phyloP scores from a whole-genome alignment of 2,888 invertebrate genomes.

The Coelinius sp. region DNA sequence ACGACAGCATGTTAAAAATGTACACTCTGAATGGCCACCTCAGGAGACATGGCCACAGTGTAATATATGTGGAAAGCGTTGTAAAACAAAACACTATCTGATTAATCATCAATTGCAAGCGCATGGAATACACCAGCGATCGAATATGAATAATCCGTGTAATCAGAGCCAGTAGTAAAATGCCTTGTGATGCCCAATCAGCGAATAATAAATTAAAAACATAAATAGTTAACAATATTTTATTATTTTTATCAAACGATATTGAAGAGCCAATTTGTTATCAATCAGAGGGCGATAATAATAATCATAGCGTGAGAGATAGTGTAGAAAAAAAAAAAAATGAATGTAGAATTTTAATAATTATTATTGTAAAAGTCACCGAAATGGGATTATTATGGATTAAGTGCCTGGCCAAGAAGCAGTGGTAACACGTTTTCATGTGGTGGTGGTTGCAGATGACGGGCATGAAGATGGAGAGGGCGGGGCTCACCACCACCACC shows the following conservation, averaged over 20 bases:
- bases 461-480: conserved; percentile 66
- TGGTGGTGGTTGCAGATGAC: conserved; percentile 70
- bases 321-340: background rate
- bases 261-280: background rate
- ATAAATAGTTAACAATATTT: conserved; percentile 12
- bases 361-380: background rate
- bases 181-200: conserved; percentile 43
- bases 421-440: conserved; percentile 19
- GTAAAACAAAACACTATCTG: conserved; percentile 84
- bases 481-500: conserved; percentile 69
- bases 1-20: conserved; percentile 83
- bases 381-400: conserved; percentile 6
- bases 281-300: too few relatives aligned
- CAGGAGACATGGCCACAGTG: conserved; percentile 82
- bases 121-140: conserved; percentile 81
- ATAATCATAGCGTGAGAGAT: too few relatives aligned
- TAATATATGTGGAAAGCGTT: conserved; percentile 81
- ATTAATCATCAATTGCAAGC: conserved; percentile 84
- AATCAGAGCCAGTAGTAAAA: conserved; percentile 52
- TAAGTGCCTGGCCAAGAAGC: conserved; percentile 16
- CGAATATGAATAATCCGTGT: conserved; percentile 69
- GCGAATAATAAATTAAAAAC: background rate
- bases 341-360: background rate
- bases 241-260: background rate
- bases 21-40: conserved; percentile 79